Evolutionary conservation across 2,888 invertebrate genomes (phyloP).

Genomic region (Cataglyphis rosenhaueri): DNA sequence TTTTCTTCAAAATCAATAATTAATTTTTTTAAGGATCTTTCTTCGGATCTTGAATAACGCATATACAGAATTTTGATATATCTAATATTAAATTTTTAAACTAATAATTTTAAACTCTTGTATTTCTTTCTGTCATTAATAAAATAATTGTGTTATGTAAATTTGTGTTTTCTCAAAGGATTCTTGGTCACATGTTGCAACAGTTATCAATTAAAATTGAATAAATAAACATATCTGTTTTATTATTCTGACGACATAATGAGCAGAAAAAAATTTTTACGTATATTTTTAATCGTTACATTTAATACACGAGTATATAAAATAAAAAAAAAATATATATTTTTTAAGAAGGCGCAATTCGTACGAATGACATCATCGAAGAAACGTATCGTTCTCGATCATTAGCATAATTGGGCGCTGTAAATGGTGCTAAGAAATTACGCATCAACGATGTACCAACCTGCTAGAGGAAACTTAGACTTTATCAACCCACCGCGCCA

Average conservation of each 20-base stretch:
- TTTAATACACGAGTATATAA: not conserved
- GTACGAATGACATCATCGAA: not conserved
- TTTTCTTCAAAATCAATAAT: not conserved
- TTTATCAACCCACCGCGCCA: constrained; percentile 37
- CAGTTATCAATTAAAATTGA: not conserved
- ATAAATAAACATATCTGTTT: not conserved
- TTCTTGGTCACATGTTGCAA: not conserved
- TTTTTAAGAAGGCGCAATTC: not conserved
- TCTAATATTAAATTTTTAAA: not conserved
- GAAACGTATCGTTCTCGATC: not conserved
- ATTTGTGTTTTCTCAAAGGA: not conserved
- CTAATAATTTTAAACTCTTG: not conserved
- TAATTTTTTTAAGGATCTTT: not conserved
- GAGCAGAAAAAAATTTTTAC: not conserved
- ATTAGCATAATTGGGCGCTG: constrained; percentile 15
- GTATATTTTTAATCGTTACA: not conserved
- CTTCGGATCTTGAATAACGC: not conserved
- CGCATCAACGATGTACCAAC: not conserved
- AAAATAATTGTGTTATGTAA: not conserved
- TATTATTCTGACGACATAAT: not conserved
- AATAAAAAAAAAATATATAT: not conserved
- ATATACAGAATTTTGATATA: not conserved
- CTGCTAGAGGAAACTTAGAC: constrained; percentile 42
- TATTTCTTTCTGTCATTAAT: not conserved
- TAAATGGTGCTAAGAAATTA: constrained; percentile 15